Evolutionary conservation across 2,797 vertebrate species (phyloP).

Genomic region (Rachycentron canadum): DNA sequence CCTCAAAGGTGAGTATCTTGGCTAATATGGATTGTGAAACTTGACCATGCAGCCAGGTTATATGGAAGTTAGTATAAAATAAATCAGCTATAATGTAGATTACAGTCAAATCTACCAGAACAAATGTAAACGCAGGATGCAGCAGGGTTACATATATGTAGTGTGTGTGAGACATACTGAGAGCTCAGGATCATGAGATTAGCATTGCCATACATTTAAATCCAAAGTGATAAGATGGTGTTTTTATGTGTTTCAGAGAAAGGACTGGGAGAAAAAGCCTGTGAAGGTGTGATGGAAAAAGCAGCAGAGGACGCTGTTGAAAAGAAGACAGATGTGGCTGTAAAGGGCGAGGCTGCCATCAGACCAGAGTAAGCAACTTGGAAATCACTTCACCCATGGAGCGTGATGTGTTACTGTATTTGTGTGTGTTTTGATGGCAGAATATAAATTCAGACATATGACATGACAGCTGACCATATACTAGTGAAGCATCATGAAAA

Average conservation of each 20-base stretch:
- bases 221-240: neutral
- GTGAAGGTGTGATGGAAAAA: conserved; percentile 62
- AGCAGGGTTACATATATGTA: neutral
- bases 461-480: too few relatives aligned
- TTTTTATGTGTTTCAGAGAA: conserved; percentile 26
- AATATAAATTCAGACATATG: too few relatives aligned
- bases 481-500: too few relatives aligned
- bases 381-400: neutral
- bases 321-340: conserved; percentile 16
- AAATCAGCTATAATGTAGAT: neutral
- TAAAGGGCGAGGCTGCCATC: conserved; percentile 81
- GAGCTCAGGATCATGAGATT: neutral
- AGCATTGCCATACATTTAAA: neutral
- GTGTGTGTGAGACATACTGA: too few relatives aligned
- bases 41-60: neutral
- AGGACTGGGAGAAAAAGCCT: conserved; percentile 25
- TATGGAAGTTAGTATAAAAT: rapidly evolving
- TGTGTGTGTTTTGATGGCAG: too few relatives aligned
- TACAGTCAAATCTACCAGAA: neutral
- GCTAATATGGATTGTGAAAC: rapidly evolving
- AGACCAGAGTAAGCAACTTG: conserved; percentile 80
- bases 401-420: too few relatives aligned
- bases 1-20: neutral
- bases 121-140: neutral
- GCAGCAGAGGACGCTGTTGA: conserved; percentile 25